Conservation (phyloP, 2,797 vertebrate species). For the Ctenosaura bakeri region DNA sequence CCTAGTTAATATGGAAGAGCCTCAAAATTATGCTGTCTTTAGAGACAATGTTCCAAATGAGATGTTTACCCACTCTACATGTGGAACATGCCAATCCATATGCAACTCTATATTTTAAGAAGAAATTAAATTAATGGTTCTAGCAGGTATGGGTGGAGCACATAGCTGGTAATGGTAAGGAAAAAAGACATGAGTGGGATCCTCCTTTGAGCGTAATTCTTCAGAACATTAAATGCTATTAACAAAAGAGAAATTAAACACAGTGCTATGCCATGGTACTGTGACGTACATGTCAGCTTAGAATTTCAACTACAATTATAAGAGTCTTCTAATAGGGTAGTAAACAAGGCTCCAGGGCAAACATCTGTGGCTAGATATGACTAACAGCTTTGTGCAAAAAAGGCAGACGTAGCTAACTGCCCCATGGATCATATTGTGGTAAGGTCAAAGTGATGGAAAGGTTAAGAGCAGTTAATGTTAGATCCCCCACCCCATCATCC, state of each 20-base stretch:
- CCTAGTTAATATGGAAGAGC: slow-evolving; percentile 43
- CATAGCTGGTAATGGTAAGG: slow-evolving; percentile 6
- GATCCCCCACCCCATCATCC: slow-evolving; percentile 71
- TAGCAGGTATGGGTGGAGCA: slow-evolving; percentile 30
- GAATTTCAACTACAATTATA: slow-evolving; percentile 84
- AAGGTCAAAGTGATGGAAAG: slow-evolving; percentile 71
- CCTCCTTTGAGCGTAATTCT: slow-evolving; percentile 68
- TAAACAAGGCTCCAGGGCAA: slow-evolving; percentile 79
- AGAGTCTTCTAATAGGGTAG: slow-evolving; percentile 81
- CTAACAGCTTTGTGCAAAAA: slow-evolving; percentile 75
- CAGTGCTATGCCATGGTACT: slow-evolving; percentile 68
- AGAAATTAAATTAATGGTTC: slow-evolving; percentile 54
- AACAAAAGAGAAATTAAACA: slow-evolving; percentile 81
- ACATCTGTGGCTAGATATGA: slow-evolving; percentile 75
- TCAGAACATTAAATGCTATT: slow-evolving; percentile 66
- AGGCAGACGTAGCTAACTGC: slow-evolving; percentile 69
- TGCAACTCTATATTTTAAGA: slow-evolving; percentile 14
- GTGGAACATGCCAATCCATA: slow-evolving; percentile 35
- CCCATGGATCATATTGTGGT: slow-evolving; percentile 61
- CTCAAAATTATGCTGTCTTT: slow-evolving; percentile 40
- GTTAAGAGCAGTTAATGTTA: slow-evolving; percentile 78
- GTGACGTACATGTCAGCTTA: slow-evolving; percentile 75
- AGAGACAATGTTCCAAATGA: slow-evolving; percentile 38
- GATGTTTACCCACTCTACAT: slow-evolving; percentile 47
- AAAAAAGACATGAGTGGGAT: slow-evolving; percentile 53